Evolutionary conservation across 2,113 vertebrate species (phyloP).

Genomic region (Spheniscus mendiculus): DNA sequence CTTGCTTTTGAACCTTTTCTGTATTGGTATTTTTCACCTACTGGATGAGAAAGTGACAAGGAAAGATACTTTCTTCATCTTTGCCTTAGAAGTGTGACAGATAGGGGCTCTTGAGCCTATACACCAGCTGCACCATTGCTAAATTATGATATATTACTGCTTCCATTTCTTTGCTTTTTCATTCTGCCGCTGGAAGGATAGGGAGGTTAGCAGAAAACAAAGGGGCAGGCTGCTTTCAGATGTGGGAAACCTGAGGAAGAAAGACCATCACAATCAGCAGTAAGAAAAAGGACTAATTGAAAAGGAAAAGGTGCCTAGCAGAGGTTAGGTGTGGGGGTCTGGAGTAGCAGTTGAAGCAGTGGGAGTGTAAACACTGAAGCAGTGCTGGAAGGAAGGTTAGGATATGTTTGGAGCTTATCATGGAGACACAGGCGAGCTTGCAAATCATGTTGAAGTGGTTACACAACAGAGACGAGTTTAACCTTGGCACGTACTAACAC

Average conservation of each 20-base stretch:
- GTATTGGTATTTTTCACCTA: background rate
- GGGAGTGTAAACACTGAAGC: background rate
- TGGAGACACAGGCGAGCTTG: background rate
- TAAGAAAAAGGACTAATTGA: background rate
- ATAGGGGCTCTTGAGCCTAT: background rate
- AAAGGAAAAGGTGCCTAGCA: background rate
- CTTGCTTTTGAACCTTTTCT: background rate
- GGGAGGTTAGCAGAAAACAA: background rate
- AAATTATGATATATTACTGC: slow-evolving; percentile 25
- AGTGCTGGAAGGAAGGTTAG: background rate
- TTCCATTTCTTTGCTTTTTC: background rate
- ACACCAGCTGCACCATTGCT: background rate
- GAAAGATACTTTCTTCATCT: background rate
- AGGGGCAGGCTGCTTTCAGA: background rate
- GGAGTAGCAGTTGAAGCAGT: background rate
- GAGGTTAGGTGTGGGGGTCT: background rate
- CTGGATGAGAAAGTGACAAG: background rate
- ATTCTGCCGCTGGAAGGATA: background rate
- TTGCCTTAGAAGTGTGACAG: background rate
- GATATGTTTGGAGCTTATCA: background rate
- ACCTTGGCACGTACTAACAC: background rate
- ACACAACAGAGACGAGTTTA: background rate
- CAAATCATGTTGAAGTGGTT: background rate
- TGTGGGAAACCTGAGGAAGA: background rate
- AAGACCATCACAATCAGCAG: background rate